Evolutionary conservation across 1,140 invertebrate genomes (phyloP).

Genomic region (Drosophila sucinea): DNA sequence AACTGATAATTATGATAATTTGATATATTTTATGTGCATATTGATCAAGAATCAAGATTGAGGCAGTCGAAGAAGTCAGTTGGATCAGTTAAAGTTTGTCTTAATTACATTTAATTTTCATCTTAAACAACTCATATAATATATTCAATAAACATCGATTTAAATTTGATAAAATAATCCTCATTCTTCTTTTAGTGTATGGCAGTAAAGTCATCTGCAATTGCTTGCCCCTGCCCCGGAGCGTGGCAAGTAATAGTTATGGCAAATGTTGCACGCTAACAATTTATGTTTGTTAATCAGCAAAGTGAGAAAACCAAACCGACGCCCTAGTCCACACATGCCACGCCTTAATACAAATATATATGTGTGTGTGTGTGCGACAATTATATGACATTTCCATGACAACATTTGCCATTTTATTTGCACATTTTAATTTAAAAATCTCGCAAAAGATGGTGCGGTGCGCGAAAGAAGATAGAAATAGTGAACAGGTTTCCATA

Average conservation of each 20-base stretch:
- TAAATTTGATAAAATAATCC: not conserved
- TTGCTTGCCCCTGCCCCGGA: conserved; percentile 17
- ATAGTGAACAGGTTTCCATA: conserved; percentile 40
- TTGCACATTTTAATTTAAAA: conserved; percentile 67
- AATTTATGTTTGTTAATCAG: conserved; percentile 74
- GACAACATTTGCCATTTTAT: conserved; percentile 42
- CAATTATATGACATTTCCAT: conserved; percentile 48
- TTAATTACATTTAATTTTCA: too few relatives aligned
- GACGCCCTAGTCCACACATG: conserved; percentile 23
- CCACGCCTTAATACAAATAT: not conserved
- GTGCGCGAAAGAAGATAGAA: conserved; percentile 30
- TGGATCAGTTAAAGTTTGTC: too few relatives aligned
- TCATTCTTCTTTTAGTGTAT: not conserved
- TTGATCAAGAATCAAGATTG: too few relatives aligned
- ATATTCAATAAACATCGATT: too few relatives aligned
- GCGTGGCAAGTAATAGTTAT: conserved; percentile 53
- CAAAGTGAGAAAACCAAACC: conserved; percentile 30
- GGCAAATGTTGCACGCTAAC: conserved; percentile 47
- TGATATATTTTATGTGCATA: too few relatives aligned
- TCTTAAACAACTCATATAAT: too few relatives aligned
- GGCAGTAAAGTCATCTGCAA: conserved; percentile 53
- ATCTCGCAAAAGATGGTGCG: not conserved
- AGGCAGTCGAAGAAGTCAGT: too few relatives aligned
- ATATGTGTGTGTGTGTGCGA: conserved; percentile 41
- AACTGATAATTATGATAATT: too few relatives aligned